These are phyloP conservation scores for Cynocephalus volans DNA, from an alignment of 2,113 vertebrate genomes.

Conservation along the genomic window DNA sequence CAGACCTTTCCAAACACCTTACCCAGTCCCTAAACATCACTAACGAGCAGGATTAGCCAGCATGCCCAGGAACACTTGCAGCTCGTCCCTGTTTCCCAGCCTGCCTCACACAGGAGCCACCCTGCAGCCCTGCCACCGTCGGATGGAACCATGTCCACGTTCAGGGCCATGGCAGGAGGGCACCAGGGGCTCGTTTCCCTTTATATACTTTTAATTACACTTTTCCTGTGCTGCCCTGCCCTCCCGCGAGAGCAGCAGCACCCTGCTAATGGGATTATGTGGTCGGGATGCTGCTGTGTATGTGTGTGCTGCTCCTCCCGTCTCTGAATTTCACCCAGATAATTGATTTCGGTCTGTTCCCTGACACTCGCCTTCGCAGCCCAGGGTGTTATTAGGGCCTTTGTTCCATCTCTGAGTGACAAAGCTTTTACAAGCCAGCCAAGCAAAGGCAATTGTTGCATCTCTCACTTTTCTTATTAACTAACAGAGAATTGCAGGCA, in stretches of 20 bases:
- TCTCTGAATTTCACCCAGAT: constrained; percentile 87
- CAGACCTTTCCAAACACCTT: background rate
- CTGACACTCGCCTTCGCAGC: constrained; percentile 86
- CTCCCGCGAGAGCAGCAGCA: constrained; percentile 66
- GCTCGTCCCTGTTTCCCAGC: background rate
- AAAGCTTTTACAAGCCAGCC: constrained; percentile 89
- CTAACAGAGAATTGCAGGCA: constrained; percentile 85
- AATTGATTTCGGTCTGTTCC: constrained; percentile 91
- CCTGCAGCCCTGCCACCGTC: background rate
- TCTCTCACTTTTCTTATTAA: constrained; percentile 89
- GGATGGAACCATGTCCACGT: background rate
- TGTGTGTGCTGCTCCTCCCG: constrained; percentile 60
- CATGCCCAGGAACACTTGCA: background rate
- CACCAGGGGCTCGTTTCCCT: constrained; percentile 75
- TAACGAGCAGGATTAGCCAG: background rate
- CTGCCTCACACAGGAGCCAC: background rate
- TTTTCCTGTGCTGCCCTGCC: constrained; percentile 73
- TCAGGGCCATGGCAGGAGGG: background rate
- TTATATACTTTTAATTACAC: constrained; percentile 90
- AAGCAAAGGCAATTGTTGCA: constrained; percentile 90
- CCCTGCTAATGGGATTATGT: constrained; percentile 88
- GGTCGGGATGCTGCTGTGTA: constrained; percentile 82
- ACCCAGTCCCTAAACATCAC: background rate
- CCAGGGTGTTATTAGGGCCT: constrained; percentile 89
- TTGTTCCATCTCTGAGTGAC: constrained; percentile 89